Percentiles rank a stretch among this genome's conserved stretches.
phyloP scores from a whole-genome alignment of 2,797 vertebrate genomes.

The Kryptolebias ocellatus region DNA sequence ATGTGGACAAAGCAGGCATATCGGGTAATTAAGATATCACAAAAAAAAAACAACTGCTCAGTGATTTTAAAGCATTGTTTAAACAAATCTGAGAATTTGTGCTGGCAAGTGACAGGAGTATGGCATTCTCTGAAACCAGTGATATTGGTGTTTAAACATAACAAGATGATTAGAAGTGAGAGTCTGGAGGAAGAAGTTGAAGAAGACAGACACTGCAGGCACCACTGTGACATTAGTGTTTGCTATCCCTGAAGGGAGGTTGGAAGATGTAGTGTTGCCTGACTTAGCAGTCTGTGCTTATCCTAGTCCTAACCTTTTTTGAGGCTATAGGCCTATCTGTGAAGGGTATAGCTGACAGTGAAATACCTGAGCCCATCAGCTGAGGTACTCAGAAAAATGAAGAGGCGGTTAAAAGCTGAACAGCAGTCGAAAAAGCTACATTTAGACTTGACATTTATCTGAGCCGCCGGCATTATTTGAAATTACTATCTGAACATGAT shows the following conservation, averaged over 20 bases:
- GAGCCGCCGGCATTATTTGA: no score
- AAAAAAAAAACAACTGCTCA: constrained; percentile 7
- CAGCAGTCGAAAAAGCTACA: no score
- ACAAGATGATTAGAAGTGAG: constrained; percentile 10
- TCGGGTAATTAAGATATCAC: constrained; percentile 19
- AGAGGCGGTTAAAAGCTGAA: background rate
- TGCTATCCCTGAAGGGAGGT: constrained; percentile 25
- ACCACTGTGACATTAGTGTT: constrained; percentile 36
- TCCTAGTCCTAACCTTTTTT: constrained; percentile 3
- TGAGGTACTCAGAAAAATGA: constrained; percentile 9
- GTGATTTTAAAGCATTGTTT: constrained; percentile 14
- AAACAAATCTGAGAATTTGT: constrained; percentile 47
- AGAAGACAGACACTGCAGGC: constrained; percentile 23
- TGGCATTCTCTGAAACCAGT: constrained; percentile 19
- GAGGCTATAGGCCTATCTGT: constrained; percentile 4
- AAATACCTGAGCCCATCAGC: constrained; percentile 38
- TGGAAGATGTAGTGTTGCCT: constrained; percentile 18
- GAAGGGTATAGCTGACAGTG: constrained; percentile 28
- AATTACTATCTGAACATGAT: no score
- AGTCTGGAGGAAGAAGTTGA: background rate
- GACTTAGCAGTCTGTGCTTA: constrained; percentile 27
- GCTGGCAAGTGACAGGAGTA: constrained; percentile 37
- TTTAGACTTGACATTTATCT: no score
- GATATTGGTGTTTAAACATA: constrained; percentile 43
- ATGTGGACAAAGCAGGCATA: background rate